Evolutionary conservation across 2,888 invertebrate genomes (phyloP).

Genomic region (Raillietiella orientalis): DNA sequence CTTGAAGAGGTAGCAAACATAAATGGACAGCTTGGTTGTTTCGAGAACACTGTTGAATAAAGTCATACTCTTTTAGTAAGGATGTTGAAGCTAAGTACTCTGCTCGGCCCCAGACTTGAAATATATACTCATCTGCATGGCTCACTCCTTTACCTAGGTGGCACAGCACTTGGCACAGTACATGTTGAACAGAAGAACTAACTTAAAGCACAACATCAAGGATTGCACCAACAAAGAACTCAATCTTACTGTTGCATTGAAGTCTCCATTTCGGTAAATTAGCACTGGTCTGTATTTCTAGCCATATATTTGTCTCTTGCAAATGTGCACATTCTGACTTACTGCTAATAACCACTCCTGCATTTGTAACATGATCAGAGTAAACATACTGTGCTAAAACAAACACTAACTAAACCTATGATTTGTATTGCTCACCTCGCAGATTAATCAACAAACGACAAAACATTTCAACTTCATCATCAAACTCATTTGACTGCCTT

Average conservation of each 20-base stretch:
- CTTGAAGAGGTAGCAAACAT: constrained; percentile 23
- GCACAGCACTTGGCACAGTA: constrained; percentile 47
- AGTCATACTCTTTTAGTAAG: constrained; percentile 57
- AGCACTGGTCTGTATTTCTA: constrained; percentile 33
- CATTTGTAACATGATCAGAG: constrained; percentile 41
- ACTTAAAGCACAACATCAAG: constrained; percentile 1
- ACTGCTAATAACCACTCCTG: constrained; percentile 60
- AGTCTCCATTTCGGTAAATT: too few species aligned
- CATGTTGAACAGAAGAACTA: constrained; percentile 23
- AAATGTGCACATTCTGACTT: constrained; percentile 46
- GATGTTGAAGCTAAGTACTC: constrained; percentile 64
- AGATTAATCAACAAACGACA: background rate
- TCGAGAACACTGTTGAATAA: constrained; percentile 72
- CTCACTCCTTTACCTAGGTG: constrained; percentile 20
- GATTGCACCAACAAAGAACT: background rate
- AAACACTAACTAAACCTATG: too few species aligned
- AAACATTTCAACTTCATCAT: background rate
- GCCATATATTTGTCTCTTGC: constrained; percentile 52
- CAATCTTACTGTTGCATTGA: too few species aligned
- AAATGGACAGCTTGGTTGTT: constrained; percentile 54
- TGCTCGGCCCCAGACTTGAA: constrained; percentile 50
- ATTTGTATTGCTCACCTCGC: too few species aligned
- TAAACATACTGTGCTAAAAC: constrained; percentile 31
- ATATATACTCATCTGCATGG: constrained; percentile 21
- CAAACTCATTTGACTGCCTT: too few species aligned